phyloP scores from a whole-genome alignment of 2,888 invertebrate species.

The Brachynemurus nebulosus region DNA sequence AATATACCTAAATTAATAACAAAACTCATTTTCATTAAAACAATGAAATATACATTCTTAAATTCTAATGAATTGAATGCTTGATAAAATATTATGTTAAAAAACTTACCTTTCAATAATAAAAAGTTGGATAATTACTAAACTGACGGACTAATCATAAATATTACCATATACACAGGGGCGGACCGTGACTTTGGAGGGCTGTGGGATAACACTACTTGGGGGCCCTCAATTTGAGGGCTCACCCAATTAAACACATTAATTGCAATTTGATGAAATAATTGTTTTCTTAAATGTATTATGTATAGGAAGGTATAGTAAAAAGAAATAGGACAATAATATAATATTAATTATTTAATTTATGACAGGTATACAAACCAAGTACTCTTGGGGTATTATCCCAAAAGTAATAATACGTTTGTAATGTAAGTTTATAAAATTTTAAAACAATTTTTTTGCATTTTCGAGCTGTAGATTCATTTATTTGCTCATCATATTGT shows the following conservation, averaged over 20 bases:
- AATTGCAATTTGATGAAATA: background rate
- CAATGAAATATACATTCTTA: no score
- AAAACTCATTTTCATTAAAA: no score
- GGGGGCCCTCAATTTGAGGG: no score
- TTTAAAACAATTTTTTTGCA: background rate
- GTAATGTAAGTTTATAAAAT: no score
- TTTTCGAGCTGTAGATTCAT: background rate
- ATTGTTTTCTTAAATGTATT: background rate
- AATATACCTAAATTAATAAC: no score
- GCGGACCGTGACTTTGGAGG: background rate
- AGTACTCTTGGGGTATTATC: background rate
- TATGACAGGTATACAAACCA: background rate
- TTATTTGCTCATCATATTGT: background rate
- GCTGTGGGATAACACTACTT: constrained; percentile 3
- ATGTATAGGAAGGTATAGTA: background rate
- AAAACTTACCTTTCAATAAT: no score
- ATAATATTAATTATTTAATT: background rate
- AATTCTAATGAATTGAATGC: no score
- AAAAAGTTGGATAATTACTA: no score
- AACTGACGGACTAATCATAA: no score
- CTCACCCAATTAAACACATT: background rate
- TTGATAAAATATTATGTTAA: no score
- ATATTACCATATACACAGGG: no score
- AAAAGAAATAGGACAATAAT: background rate
- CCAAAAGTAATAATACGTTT: background rate